Percentiles rank a stretch among this genome's conserved stretches.
phyloP scores from a whole-genome alignment of 2,113 vertebrate genomes.

The Syngnathoides biaculeatus region DNA sequence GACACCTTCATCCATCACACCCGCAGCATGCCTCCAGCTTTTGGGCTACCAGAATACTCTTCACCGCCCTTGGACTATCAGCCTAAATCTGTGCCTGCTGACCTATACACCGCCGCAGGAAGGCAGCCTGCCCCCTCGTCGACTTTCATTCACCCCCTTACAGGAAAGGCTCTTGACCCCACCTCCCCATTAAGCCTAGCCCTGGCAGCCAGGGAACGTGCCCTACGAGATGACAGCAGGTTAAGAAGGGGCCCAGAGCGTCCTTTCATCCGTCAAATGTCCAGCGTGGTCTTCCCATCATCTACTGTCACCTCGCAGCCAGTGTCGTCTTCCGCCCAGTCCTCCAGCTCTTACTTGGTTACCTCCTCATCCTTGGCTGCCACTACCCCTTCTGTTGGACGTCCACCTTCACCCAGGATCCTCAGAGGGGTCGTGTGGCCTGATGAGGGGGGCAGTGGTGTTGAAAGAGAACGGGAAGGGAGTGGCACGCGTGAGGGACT shows the following conservation, averaged over 20 bases:
- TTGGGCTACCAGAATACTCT: slow-evolving; percentile 76
- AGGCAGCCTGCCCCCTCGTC: slow-evolving; percentile 58
- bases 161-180: slow-evolving; percentile 87
- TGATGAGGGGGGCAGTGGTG: slow-evolving; percentile 49
- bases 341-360: slow-evolving; percentile 75
- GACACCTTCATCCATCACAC: slow-evolving; percentile 84
- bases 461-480: slow-evolving; percentile 70
- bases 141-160: slow-evolving; percentile 88
- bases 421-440: slow-evolving; percentile 63
- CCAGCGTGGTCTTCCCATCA: slow-evolving; percentile 66
- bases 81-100: slow-evolving; percentile 74
- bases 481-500: slow-evolving; percentile 72
- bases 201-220: slow-evolving; percentile 84
- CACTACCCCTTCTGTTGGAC: slow-evolving; percentile 67
- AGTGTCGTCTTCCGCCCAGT: slow-evolving; percentile 55
- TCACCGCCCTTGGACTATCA: slow-evolving; percentile 72
- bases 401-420: slow-evolving; percentile 72
- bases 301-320: slow-evolving; percentile 67
- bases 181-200: slow-evolving; percentile 86
- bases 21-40: slow-evolving; percentile 78
- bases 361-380: slow-evolving; percentile 77
- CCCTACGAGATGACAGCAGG: slow-evolving; percentile 80
- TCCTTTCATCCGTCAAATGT: slow-evolving; percentile 70
- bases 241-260: slow-evolving; percentile 71
- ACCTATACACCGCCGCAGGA: slow-evolving; percentile 66